Evolutionary conservation across 2,888 invertebrate species (phyloP), one percentile per base, ranked within the genome.

Genomic region (Onthophagus sagittarius): DNA sequence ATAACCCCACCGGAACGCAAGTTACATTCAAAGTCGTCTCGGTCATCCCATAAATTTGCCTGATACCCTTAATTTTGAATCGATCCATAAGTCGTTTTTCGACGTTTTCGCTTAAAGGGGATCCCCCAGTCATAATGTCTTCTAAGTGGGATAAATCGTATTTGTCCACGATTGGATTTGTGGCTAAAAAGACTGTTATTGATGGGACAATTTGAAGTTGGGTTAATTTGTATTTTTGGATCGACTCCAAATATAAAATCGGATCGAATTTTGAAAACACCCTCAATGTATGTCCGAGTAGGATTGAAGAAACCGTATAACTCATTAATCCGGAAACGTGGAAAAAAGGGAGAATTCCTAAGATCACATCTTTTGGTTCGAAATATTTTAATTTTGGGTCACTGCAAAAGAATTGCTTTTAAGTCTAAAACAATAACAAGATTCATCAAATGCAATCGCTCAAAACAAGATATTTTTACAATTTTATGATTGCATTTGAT

Each of bases 121-220:
- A 94, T 1, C 94, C 94, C 0, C 93, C 94, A 79, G 90, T 90
- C 82, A 91, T 87, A 69, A 94, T 86, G 32, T 88, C 87, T 77
- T 88, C 87, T 0, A 95, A 81, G 5, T 89, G 90, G 0, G 90
- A 89, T 72, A 95, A 84, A 83, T 95, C 91, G 80, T 91, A 94
- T 76, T 91, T 88, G n/a, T 88, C 86, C 5, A 94, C 92, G 62
- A 92, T 84, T 0, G 94, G 93, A 82, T 92, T 90, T 83, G 94
- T 94, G 0, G 93, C 92, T 74, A 96, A 84, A 82, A 94, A 94
- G 15, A 94, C 89, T 82, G 94, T 89, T 53, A 95, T 86, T 0
- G 95, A 93, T 0, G 95, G 95, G 4, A 95, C 95, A 77, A 93
- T 84, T n/a, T 90, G 89, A 0, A 90, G 87, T 84, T 89, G 86